Evolutionary conservation across 2,888 invertebrate genomes (phyloP), one percentile per base, ranked within the genome.

Genomic region (Saturnia japonica): DNA sequence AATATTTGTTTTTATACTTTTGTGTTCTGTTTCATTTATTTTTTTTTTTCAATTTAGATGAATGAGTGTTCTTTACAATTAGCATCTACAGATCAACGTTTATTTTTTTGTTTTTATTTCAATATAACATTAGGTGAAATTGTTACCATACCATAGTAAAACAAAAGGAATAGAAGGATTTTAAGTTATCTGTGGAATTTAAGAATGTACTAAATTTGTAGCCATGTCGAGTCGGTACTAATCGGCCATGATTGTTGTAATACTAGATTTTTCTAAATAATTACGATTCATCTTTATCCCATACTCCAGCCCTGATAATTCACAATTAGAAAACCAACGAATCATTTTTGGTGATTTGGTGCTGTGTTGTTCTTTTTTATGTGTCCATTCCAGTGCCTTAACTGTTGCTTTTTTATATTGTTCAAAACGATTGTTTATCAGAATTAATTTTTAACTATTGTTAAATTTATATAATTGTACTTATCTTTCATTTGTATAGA

Each of bases 351-450:
- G 40, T 7, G 1, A n/a, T 19, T 64, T 40, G 40, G 64, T 64
- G 64, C 40, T 64, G 40, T 19, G 19, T 9, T 6, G 19, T 34
- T 64, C 16, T 40, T 40, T 12, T 64, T 40, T 64, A n/a, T n/a
- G 28, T 62, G 64, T 64, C 64, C 64, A 64, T 40, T 19, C 14
- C 40, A 64, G 64, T 64, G 64, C 64, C 72, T 72, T 73, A 69
- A 69, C 66, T 67, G 62, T 68, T 64, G 6, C n/a, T n/a, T n/a
- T 60, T 64, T 40, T 64, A 64, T 62, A 34, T 28, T 11, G n/a
- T 62, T 28, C 62, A 62, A 22, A 34, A 16, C 12, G 22, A 22
- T 60, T 25, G 25, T 57, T 60, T 54, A n/a, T 22, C 54, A 22
- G 25, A 9, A 1, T 16, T 3, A 9, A 0, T 25, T n/a, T n/a